Conservation (phyloP, 1,140 invertebrate species). For the Heliconius melpomene region DNA sequence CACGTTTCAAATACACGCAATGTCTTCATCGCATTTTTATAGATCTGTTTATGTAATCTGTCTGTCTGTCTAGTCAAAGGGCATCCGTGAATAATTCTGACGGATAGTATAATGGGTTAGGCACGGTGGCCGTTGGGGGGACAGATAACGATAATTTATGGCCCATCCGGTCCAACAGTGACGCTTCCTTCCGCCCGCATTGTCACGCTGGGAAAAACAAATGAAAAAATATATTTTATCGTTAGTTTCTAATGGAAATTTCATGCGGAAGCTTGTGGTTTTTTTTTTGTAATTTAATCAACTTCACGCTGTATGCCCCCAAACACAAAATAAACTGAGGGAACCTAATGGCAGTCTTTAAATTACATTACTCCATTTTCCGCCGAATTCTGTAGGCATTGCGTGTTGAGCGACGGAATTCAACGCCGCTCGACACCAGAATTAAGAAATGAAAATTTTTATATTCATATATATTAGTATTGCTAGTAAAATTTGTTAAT, state of each 20-base stretch:
- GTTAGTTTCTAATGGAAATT: not conserved
- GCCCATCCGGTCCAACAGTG: slow-evolving; percentile 22
- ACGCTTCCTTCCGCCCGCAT: slow-evolving; percentile 22
- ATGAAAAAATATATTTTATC: slow-evolving; percentile 1
- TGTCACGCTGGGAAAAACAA: slow-evolving; percentile 5
- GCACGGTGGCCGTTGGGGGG: slow-evolving; percentile 13
- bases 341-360: too few species aligned
- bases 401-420: too few species aligned
- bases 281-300: not conserved
- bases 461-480: too few species aligned
- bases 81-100: slow-evolving; percentile 33
- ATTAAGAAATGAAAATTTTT: too few species aligned
- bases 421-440: too few species aligned
- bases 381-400: too few species aligned
- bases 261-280: not conserved
- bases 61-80: slow-evolving; percentile 20
- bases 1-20: not conserved
- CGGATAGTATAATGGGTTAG: slow-evolving; percentile 24
- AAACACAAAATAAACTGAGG: too few species aligned
- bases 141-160: slow-evolving; percentile 31
- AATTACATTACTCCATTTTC: too few species aligned
- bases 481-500: too few species aligned
- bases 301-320: too few species aligned
- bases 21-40: not conserved
- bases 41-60: slow-evolving; percentile 16